phyloP scores from a whole-genome alignment of 2,113 vertebrate species.

The Stegastes partitus region DNA sequence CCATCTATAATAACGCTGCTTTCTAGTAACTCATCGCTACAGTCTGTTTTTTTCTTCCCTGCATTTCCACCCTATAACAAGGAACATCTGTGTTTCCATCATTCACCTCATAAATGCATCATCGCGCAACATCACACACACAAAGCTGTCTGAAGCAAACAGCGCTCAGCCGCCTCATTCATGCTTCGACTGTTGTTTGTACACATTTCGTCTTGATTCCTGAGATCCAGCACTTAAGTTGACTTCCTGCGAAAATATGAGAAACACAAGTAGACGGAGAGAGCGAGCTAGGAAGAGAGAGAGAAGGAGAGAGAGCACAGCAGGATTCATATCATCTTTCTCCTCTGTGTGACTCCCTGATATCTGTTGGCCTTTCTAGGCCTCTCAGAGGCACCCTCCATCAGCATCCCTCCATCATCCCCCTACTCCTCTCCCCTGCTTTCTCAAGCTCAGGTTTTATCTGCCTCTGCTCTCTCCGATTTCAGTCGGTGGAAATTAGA shows the following conservation, averaged over 20 bases:
- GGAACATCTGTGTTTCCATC: not conserved
- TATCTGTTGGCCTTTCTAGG: conserved; percentile 59
- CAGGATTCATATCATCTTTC: conserved; percentile 62
- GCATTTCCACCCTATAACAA: too few species aligned
- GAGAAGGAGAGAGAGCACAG: conserved; percentile 32
- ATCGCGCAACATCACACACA: not conserved
- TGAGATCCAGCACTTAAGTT: conserved; percentile 24
- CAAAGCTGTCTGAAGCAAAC: conserved; percentile 6
- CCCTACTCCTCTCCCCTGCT: conserved; percentile 30
- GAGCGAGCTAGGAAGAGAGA: not conserved
- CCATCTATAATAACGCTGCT: too few species aligned
- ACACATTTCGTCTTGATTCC: conserved; percentile 33
- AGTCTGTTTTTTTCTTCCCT: too few species aligned
- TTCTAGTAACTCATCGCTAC: too few species aligned
- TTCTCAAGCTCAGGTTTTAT: conserved; percentile 61
- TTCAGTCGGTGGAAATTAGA: conserved; percentile 63
- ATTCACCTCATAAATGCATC: not conserved
- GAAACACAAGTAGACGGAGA: conserved; percentile 8
- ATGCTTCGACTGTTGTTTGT: conserved; percentile 12
- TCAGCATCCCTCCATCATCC: conserved; percentile 58
- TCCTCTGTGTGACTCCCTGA: conserved; percentile 54
- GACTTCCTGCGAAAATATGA: conserved; percentile 28
- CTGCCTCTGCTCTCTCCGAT: conserved; percentile 43
- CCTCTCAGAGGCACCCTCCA: conserved; percentile 47
- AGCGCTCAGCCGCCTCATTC: not conserved